Evolutionary conservation across 2,888 invertebrate species (phyloP).

Genomic region (Ctenicera cuprea): DNA sequence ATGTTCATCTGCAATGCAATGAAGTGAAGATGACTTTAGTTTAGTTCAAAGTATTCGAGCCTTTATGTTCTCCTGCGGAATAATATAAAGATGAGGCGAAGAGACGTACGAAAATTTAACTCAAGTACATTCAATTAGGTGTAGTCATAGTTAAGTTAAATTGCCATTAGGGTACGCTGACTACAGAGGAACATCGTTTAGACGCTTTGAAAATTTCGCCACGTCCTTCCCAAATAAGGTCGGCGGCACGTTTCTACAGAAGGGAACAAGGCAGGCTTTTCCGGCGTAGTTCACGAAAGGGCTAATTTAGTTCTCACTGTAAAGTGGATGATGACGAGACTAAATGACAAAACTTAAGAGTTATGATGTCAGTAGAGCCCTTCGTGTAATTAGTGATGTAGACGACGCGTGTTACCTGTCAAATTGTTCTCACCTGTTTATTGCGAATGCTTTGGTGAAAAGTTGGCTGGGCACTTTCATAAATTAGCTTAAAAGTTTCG

Average conservation of each 20-base stretch:
- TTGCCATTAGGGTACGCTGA: constrained; percentile 45
- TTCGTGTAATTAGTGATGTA: constrained; percentile 48
- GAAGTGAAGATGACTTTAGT: too few relatives aligned
- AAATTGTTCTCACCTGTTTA: constrained; percentile 53
- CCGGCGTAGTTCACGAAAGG: constrained; percentile 9
- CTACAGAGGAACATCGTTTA: constrained; percentile 30
- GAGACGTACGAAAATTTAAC: constrained; percentile 41
- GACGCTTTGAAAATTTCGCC: constrained; percentile 25
- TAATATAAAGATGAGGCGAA: constrained; percentile 36
- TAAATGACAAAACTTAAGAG: constrained; percentile 54
- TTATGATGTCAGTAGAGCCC: constrained; percentile 34
- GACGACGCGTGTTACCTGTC: constrained; percentile 50
- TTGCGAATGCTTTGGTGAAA: constrained; percentile 38
- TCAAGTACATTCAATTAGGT: constrained; percentile 49
- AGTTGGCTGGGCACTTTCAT: constrained; percentile 23
- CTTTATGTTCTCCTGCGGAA: constrained; percentile 3
- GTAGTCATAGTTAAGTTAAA: constrained; percentile 50
- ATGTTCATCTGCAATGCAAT: too few relatives aligned
- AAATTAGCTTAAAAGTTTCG: constrained; percentile 11
- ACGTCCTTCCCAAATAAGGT: constrained; percentile 37
- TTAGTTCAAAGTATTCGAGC: not conserved
- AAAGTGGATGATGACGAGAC: constrained; percentile 49
- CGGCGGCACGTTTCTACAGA: constrained; percentile 9
- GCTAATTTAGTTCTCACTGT: constrained; percentile 47
- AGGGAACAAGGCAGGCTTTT: constrained; percentile 27